These are phyloP conservation scores for Hyperoodon ampullatus DNA, from an alignment of 2,113 vertebrate species.

Conservation along the genomic window DNA sequence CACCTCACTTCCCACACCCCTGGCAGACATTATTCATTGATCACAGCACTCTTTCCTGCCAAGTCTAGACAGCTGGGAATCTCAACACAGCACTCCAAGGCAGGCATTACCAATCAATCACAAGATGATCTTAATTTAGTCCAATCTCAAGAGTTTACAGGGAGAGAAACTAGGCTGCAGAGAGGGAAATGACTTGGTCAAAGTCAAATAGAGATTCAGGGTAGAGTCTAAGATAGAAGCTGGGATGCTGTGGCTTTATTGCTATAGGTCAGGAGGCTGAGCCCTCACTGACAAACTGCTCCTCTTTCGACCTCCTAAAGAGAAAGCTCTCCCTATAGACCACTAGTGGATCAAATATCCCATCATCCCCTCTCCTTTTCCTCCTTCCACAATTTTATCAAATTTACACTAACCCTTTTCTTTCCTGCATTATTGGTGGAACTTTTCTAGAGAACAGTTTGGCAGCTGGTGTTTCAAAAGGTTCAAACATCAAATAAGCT, in stretches of 20 bases:
- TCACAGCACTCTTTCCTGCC: not conserved
- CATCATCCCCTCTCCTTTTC: not conserved
- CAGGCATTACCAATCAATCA: constrained; percentile 49
- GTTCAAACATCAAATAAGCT: not conserved
- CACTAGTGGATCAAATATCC: not conserved
- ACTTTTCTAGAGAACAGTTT: not conserved
- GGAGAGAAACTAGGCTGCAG: not conserved
- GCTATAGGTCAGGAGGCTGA: no score
- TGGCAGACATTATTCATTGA: constrained; percentile 64
- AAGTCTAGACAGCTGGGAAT: not conserved
- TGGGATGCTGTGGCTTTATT: not conserved
- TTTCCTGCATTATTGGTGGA: not conserved
- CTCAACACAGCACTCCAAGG: not conserved
- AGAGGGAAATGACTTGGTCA: not conserved
- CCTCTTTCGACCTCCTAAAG: not conserved
- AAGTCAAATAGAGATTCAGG: not conserved
- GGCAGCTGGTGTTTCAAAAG: not conserved
- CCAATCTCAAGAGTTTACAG: not conserved
- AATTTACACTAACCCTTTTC: not conserved
- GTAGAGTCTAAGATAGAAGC: not conserved
- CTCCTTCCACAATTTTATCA: not conserved
- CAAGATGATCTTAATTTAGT: not conserved
- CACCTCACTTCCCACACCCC: not conserved
- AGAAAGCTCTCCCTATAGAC: not conserved
- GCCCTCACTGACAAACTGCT: not conserved